These are phyloP conservation scores for Proterorhinus semilunaris DNA, from an alignment of 2,113 vertebrate genomes.

Conservation along the genomic window DNA sequence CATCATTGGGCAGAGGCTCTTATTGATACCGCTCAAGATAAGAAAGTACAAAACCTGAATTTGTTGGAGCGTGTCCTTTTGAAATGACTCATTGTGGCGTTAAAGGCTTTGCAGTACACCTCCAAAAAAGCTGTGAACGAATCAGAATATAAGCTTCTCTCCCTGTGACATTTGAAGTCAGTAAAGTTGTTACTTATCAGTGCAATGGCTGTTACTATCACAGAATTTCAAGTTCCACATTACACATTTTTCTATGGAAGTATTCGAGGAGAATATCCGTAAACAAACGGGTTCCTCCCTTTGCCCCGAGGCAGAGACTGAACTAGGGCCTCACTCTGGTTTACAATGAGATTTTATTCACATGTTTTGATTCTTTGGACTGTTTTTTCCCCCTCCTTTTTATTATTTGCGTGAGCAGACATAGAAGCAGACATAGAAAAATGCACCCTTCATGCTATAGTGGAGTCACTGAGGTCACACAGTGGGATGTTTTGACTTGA, in stretches of 20 bases:
- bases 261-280: neutral
- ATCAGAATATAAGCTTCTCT: too few species aligned
- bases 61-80: too few species aligned
- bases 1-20: too few species aligned
- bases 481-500: neutral
- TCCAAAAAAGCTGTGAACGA: too few species aligned
- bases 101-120: too few species aligned
- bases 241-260: neutral
- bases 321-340: neutral
- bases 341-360: neutral
- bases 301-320: neutral
- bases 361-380: neutral
- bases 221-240: neutral
- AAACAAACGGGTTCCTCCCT: constrained; percentile 5
- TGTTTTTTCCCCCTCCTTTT: neutral
- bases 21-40: too few species aligned
- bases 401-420: neutral
- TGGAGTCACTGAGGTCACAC: neutral
- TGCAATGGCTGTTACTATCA: neutral
- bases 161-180: neutral
- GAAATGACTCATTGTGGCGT: too few species aligned
- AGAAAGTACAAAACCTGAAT: too few species aligned
- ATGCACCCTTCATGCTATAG: neutral
- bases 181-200: neutral
- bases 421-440: neutral